Evolutionary conservation across 2,797 vertebrate species (phyloP).

Genomic region (Phoebastria nigripes): DNA sequence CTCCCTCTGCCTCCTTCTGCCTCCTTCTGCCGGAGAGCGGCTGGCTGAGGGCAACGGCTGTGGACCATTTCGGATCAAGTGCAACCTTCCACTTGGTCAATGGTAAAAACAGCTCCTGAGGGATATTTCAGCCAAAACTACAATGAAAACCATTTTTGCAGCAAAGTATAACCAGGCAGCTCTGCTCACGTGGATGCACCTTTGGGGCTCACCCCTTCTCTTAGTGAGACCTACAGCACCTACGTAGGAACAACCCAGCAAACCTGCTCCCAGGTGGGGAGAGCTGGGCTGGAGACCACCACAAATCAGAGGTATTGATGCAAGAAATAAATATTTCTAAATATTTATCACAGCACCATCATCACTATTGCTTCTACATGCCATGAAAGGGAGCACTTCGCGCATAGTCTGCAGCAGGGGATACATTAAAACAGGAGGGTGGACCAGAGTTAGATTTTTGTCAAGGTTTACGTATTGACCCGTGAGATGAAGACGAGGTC

Average conservation of each 20-base stretch:
- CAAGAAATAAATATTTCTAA: background rate
- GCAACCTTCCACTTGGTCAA: background rate
- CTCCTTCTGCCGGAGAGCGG: background rate
- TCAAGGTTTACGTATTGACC: background rate
- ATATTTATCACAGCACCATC: background rate
- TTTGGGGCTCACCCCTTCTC: background rate
- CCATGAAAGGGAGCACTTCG: background rate
- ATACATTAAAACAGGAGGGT: background rate
- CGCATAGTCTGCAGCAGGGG: accelerated
- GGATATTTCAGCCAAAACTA: background rate
- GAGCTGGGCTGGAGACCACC: background rate
- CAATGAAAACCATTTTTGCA: background rate
- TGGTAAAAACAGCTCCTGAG: background rate
- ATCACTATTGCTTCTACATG: accelerated
- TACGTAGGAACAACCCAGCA: background rate
- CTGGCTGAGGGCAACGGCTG: background rate
- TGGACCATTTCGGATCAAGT: background rate
- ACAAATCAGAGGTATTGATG: background rate
- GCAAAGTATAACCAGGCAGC: background rate
- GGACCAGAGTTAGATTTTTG: background rate
- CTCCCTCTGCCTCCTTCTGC: background rate
- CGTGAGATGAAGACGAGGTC: background rate
- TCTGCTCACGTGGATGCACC: background rate
- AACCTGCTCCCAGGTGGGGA: background rate
- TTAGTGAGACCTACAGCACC: background rate